Conservation (phyloP, 2,113 vertebrate species). For the Grallaria varia region DNA sequence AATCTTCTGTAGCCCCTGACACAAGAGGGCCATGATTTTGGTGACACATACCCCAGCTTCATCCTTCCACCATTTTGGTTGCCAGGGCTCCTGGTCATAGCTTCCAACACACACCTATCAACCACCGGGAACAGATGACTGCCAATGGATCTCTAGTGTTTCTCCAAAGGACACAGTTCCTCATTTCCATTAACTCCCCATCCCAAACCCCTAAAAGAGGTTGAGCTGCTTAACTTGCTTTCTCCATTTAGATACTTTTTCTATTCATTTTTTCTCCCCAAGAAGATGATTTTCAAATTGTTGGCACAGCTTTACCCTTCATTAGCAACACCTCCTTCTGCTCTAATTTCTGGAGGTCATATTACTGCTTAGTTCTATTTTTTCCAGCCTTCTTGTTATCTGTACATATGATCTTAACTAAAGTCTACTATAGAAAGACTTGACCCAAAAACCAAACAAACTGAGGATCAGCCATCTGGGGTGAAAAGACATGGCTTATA, state of each 20-base stretch:
- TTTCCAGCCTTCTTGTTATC: background rate
- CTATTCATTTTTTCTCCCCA: background rate
- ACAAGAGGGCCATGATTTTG: background rate
- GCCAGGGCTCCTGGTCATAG: background rate
- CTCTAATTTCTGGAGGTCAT: conserved; percentile 45
- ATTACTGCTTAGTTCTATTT: background rate
- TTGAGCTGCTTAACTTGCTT: background rate
- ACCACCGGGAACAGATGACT: background rate
- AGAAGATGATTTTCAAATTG: background rate
- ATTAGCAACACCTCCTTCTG: conserved; percentile 18
- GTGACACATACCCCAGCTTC: background rate
- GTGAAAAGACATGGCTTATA: conserved; percentile 4
- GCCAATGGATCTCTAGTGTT: background rate
- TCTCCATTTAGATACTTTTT: background rate
- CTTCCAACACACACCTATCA: background rate
- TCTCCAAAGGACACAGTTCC: background rate
- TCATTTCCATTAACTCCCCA: background rate
- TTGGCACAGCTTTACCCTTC: background rate
- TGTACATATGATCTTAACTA: background rate
- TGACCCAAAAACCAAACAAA: conserved; percentile 34
- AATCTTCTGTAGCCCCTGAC: background rate
- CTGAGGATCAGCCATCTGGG: conserved; percentile 36
- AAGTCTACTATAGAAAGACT: background rate
- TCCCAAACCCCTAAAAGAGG: background rate
- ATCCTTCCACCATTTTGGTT: background rate